Evolutionary conservation across 2,888 invertebrate species (phyloP), one percentile per base, ranked within the genome.

Genomic region (Microchrysa polita): DNA sequence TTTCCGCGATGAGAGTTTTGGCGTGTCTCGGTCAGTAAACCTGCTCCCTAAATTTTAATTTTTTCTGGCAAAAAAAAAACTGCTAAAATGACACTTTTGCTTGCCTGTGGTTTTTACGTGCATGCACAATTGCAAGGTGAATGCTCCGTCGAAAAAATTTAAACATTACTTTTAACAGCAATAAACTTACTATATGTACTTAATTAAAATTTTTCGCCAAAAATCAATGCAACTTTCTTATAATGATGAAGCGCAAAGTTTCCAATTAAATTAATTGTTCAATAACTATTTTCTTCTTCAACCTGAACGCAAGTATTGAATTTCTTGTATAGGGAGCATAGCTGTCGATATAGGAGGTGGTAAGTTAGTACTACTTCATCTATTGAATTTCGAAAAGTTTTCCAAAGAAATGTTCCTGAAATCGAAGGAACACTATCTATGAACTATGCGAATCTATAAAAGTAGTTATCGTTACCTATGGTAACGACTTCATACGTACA

Each of bases 181-280:
- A n/a, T n/a, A 48, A 48, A 48, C 48, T 12, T 2, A n/a, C 48
- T 2, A 10, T 5, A 12, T 48, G 4, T n/a, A 48, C 48, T 48
- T 48, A 48, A 2, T 55, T 55, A 18, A 55, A 55, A 34, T 18
- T 20, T 2, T 55, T 55, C 18, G 18, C 55, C 18, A 55, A 55
- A 55, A 55, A 55, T 55, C 55, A 55, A 55, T 55, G 55, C 22
- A 55, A 55, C 18, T 55, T 55, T 20, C 4, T 1, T 0, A 55
- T 55, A 55, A 55, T 55, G 18, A 55, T 18, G 55, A 20, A 16
- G n/a, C n/a, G n/a, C n/a, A 55, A 55, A 55, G 5, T 10, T 55
- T 55, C 10, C 18, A 20, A 20, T 55, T 10, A 55, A 20, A 55
- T 55, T 55, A 20, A 55, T 55, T 55, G 55, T 55, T 55, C 55